A percentile compares a stretch with the other conserved stretches of the same genome.
phyloP scores from a whole-genome alignment of 2,797 vertebrate genomes.

The Steatocranus sp. region DNA sequence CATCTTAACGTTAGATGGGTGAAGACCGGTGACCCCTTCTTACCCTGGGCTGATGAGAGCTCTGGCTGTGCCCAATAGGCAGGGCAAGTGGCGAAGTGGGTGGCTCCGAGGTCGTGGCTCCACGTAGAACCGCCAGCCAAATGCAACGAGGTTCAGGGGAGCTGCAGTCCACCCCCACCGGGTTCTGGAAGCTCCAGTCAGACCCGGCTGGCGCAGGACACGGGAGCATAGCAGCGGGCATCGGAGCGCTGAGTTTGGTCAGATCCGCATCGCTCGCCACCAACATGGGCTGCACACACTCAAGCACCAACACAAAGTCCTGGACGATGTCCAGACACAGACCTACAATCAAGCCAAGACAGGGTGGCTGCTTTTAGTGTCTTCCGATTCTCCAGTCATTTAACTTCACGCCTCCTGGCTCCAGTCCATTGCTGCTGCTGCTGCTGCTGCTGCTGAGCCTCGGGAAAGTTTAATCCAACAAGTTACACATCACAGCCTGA shows the following conservation, averaged over 20 bases:
- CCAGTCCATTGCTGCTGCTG: conserved; percentile 16
- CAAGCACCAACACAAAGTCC: not conserved
- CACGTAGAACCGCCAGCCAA: conserved; percentile 85
- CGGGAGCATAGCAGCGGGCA: conserved; percentile 71
- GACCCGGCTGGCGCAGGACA: conserved; percentile 56
- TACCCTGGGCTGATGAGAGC: conserved; percentile 59
- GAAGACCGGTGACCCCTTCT: conserved; percentile 20
- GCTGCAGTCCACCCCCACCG: conserved; percentile 92
- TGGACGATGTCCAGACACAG: conserved; percentile 6
- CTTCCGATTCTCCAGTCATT: conserved; percentile 10
- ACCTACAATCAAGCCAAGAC: not conserved
- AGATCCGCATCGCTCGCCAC: conserved; percentile 45
- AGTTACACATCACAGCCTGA: conserved; percentile 45
- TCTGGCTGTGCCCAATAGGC: conserved; percentile 23
- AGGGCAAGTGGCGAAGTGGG: conserved; percentile 3
- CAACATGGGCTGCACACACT: conserved; percentile 49
- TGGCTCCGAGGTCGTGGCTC: conserved; percentile 29
- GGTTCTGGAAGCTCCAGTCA: conserved; percentile 85
- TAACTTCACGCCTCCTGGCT: conserved; percentile 3
- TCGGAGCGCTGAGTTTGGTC: conserved; percentile 38
- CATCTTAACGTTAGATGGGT: not conserved
- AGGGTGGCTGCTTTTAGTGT: not conserved
- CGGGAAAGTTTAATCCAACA: conserved; percentile 56
- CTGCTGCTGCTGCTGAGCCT: not conserved
- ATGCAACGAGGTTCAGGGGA: conserved; percentile 90